Evolutionary conservation across 64 coral and sea anemone genomes (phyloP).

Genomic region (Stichodactyla helianthus): DNA sequence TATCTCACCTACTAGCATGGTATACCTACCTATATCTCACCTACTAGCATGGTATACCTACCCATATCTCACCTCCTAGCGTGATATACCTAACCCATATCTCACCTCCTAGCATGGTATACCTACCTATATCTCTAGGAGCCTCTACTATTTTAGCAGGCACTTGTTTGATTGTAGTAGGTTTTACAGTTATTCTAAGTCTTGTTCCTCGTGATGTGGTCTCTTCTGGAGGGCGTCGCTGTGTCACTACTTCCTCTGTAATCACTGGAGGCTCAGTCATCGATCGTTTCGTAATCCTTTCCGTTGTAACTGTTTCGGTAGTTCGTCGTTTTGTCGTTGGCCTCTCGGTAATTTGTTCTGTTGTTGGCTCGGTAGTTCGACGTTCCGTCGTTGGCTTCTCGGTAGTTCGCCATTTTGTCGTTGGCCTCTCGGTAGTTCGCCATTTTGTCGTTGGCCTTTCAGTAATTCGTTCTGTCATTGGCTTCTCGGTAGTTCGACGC

Average conservation of each 20-base stretch:
- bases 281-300: background rate
- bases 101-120: background rate
- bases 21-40: too few relatives aligned
- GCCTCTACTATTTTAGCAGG: slow-evolving; percentile 49
- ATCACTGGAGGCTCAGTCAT: slow-evolving; percentile 8
- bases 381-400: background rate
- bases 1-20: too few relatives aligned
- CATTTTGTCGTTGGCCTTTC: background rate
- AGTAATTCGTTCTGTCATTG: slow-evolving; percentile 18
- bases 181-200: background rate
- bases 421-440: background rate
- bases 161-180: background rate
- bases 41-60: too few relatives aligned
- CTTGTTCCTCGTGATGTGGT: background rate
- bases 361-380: slow-evolving; percentile 23
- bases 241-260: background rate
- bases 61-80: background rate
- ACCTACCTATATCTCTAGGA: slow-evolving; percentile 5
- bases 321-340: background rate
- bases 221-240: background rate
- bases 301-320: background rate
- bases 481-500: background rate
- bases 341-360: slow-evolving; percentile 8
- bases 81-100: background rate
- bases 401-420: slow-evolving; percentile 28